Evolutionary conservation across 2,797 vertebrate species (phyloP), one percentile per base, ranked within the genome.

Genomic region (Mormyrus proboscirostris): DNA sequence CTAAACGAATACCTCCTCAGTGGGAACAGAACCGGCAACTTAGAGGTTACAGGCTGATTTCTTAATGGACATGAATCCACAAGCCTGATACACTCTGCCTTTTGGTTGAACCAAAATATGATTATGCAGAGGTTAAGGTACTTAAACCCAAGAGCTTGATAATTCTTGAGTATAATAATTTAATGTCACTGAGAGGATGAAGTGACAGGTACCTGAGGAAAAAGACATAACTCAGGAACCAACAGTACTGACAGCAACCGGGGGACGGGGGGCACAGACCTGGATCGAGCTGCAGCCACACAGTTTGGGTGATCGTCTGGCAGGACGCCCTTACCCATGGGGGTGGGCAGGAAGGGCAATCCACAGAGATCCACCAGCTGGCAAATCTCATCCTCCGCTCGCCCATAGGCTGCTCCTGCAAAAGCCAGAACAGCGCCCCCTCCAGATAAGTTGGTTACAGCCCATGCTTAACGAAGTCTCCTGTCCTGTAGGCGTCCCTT

Each of bases 311-410:
- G 99, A 91, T 96, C 94, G 93, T 99, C 99, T 22, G 97, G 97
- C 88, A 99, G 93, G 86, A 98, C 96, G 41, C 99, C 99, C 92
- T 99, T 99, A 12, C 97, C 99, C 99, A 99, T 99, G 1, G 99
- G 99, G 0, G 99, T 99, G 91, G 98, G 97, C 91, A 99, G 94
- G 94, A 99, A 99, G 0, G 98, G 98, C 90, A 99, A 84, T 1
- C 96, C 95, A 85, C 93, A 97, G 2, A 91, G 91, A 69, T 98
- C 96, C 90, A 99, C 97, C 93, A 99, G 90, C 90, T 95, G 95
- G 89, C 92, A 93, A 90, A 99, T 92, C 90, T 90, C 96, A 2
- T 89, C 90, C 93, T 99, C 99, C 55, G 98, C 98, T 87, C 8
- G 95, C 65, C 97, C 95, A 90, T 97, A 98, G 22, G 98, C 98